Evolutionary conservation across 2,888 invertebrate species (phyloP).

Genomic region (Tetheella fluctuosa): DNA sequence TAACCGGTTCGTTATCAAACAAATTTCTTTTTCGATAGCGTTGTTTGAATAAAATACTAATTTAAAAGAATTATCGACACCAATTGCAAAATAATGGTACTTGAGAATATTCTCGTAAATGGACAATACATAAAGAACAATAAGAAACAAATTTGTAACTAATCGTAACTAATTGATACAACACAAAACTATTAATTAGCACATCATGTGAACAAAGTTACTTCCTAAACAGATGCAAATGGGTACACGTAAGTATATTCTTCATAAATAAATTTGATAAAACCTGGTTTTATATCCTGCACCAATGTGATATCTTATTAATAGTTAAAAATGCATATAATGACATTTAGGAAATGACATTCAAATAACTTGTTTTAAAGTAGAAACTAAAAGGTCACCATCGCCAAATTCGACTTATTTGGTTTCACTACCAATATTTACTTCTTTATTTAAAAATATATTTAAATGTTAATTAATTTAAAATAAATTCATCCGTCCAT

Average conservation of each 20-base stretch:
- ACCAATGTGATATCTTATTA: constrained; percentile 8
- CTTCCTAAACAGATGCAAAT: constrained; percentile 24
- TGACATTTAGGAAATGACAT: constrained; percentile 20
- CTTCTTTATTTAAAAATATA: not conserved
- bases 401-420: constrained; percentile 2
- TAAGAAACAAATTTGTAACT: constrained; percentile 13
- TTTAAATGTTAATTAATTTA: constrained; percentile 12
- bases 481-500: constrained; percentile 31
- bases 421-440: not conserved
- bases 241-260: constrained; percentile 20
- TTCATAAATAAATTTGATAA: not conserved
- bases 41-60: constrained; percentile 18
- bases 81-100: too few species aligned
- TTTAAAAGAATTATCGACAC: not conserved
- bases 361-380: constrained; percentile 10
- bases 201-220: constrained; percentile 25
- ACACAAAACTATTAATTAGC: constrained; percentile 33
- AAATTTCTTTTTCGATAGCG: constrained; percentile 30
- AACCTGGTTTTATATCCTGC: not conserved
- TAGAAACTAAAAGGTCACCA: constrained; percentile 10
- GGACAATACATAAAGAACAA: constrained; percentile 21
- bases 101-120: not conserved
- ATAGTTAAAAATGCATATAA: constrained; percentile 16
- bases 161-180: constrained; percentile 41
- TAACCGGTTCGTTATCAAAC: constrained; percentile 20